A percentile compares a stretch with the other conserved stretches of the same genome.
Conservation (phyloP, 2,113 vertebrate species). For the Anser cygnoides region DNA sequence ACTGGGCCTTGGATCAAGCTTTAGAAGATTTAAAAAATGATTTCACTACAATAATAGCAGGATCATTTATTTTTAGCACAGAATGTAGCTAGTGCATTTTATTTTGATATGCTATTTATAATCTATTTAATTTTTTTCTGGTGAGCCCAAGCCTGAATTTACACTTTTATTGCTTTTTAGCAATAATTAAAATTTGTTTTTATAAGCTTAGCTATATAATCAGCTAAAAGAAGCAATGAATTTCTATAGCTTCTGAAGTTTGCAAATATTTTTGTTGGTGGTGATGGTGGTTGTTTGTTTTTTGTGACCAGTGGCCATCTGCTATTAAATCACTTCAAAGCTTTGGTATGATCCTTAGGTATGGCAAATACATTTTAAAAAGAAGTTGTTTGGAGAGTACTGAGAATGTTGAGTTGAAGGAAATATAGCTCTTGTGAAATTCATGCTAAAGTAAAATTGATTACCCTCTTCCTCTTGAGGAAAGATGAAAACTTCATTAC, state of each 20-base stretch:
- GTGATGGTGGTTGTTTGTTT: neutral
- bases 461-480: neutral
- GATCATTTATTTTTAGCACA: slow-evolving; percentile 27
- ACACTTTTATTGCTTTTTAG: neutral
- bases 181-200: slow-evolving; percentile 36
- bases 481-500: neutral
- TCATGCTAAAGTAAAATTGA: neutral
- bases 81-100: neutral
- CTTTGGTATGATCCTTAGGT: neutral
- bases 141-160: neutral
- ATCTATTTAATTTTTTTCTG: neutral
- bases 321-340: slow-evolving; percentile 15
- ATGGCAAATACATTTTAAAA: neutral
- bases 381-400: neutral
- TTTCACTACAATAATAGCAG: neutral
- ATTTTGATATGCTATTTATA: slow-evolving; percentile 25
- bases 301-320: neutral
- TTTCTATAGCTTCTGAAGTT: slow-evolving; percentile 2
- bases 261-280: neutral
- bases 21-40: neutral
- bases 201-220: slow-evolving; percentile 11
- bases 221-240: neutral
- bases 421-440: neutral
- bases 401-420: neutral
- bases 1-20: neutral